phyloP scores from a whole-genome alignment of 2,888 invertebrate species.

The Nomada flava region DNA sequence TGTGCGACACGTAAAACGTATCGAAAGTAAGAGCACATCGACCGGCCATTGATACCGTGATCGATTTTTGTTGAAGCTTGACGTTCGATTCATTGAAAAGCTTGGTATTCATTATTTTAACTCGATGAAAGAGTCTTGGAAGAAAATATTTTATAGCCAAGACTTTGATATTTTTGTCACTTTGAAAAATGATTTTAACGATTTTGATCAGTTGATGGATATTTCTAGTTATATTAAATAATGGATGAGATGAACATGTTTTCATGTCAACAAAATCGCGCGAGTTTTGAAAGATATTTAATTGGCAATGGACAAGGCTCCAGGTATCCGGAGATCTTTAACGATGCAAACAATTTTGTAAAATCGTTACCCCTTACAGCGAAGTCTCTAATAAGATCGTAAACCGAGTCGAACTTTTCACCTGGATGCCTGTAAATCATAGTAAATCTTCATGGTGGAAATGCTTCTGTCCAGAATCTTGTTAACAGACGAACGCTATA shows the following conservation, averaged over 20 bases:
- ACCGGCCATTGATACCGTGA: not conserved
- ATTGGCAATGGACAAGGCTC: not conserved
- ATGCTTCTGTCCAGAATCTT: not conserved
- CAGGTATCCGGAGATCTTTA: not conserved
- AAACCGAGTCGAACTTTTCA: not conserved
- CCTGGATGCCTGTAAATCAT: not conserved
- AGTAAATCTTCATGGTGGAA: not conserved
- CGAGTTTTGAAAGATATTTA: too few species aligned
- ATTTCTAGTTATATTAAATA: too few species aligned
- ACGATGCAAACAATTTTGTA: slow-evolving; percentile 5
- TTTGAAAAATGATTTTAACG: too few species aligned
- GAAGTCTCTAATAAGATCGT: not conserved
- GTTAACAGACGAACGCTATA: not conserved
- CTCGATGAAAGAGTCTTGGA: too few species aligned
- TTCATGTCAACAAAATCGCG: too few species aligned
- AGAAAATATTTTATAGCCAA: too few species aligned
- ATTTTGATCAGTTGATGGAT: too few species aligned
- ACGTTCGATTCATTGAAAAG: too few species aligned
- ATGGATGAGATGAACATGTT: too few species aligned
- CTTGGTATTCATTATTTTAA: too few species aligned
- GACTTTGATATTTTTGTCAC: too few species aligned
- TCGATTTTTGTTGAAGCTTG: not conserved
- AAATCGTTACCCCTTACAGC: not conserved
- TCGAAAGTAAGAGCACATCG: slow-evolving; percentile 49
- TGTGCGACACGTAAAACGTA: slow-evolving; percentile 21